A percentile compares a stretch with the other conserved stretches of the same genome.
Evolutionary conservation across 2,797 vertebrate species (phyloP).

Genomic region (Ctenopoma multispine): DNA sequence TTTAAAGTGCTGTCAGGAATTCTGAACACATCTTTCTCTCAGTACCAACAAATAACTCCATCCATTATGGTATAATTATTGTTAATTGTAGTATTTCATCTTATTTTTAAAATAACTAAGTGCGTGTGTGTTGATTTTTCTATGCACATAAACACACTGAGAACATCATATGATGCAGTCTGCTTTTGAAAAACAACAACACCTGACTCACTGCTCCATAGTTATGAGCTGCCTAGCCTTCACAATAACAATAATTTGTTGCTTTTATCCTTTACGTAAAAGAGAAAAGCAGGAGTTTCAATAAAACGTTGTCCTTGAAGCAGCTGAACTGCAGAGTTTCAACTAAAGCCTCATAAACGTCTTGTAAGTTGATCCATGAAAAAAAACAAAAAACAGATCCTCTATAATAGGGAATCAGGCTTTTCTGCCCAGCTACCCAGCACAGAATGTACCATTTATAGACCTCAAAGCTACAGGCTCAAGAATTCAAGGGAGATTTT

Average conservation of each 20-base stretch:
- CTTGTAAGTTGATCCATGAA: conserved; percentile 4
- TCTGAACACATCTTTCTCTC: background rate
- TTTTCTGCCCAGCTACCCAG: conserved; percentile 44
- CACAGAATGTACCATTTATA: conserved; percentile 64
- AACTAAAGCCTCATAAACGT: conserved; percentile 22
- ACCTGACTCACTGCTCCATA: conserved; percentile 14
- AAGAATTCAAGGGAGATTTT: conserved; percentile 41
- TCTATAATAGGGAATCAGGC: background rate
- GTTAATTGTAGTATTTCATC: too few relatives aligned
- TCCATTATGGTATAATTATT: background rate
- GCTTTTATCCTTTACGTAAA: background rate
- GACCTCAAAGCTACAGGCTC: conserved; percentile 22
- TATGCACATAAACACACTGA: conserved; percentile 7
- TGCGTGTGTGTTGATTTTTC: background rate
- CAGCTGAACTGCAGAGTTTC: conserved; percentile 14
- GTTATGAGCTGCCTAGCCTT: conserved; percentile 14
- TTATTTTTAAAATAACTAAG: background rate
- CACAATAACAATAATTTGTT: background rate
- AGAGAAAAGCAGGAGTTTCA: conserved; percentile 17
- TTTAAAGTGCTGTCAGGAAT: background rate
- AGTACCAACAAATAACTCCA: background rate
- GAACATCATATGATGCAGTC: conserved; percentile 18
- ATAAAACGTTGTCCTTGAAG: conserved; percentile 14
- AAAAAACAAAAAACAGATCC: background rate
- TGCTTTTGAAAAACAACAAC: conserved; percentile 22